Percentiles rank a stretch among this genome's conserved stretches.
These are phyloP conservation scores for Lasioglossum malachurum DNA, from an alignment of 2,888 invertebrate genomes.

Conservation along the genomic window DNA sequence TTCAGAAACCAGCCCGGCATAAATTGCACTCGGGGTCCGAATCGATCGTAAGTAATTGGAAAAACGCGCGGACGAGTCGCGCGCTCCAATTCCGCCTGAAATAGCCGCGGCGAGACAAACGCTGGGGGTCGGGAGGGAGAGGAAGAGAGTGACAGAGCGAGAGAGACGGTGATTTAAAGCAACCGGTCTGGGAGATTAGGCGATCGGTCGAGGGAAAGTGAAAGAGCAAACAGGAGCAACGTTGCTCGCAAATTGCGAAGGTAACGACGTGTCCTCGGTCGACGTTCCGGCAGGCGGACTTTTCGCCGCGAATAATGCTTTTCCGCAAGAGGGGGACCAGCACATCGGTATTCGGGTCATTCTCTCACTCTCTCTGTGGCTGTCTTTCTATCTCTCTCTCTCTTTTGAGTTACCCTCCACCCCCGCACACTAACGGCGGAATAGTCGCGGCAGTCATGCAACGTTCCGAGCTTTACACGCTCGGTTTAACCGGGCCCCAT, in stretches of 20 bases:
- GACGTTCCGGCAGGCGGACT: slow-evolving; percentile 57
- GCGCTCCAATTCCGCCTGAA: slow-evolving; percentile 45
- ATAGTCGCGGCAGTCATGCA: slow-evolving; percentile 43
- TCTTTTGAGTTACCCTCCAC: not conserved
- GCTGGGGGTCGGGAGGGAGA: not conserved
- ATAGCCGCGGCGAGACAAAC: slow-evolving; percentile 32
- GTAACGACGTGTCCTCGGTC: slow-evolving; percentile 64
- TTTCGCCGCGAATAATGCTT: slow-evolving; percentile 62
- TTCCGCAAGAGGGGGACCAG: not conserved
- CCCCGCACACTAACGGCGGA: not conserved
- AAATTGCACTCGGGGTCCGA: slow-evolving; percentile 8
- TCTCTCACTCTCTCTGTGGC: not conserved
- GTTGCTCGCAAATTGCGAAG: slow-evolving; percentile 52
- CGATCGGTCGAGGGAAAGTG: slow-evolving; percentile 22
- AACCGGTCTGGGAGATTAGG: slow-evolving; percentile 36
- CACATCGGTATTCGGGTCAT: not conserved
- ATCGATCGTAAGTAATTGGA: slow-evolving; percentile 22
- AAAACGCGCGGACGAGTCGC: slow-evolving; percentile 32
- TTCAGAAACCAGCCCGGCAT: slow-evolving; percentile 11
- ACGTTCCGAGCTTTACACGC: slow-evolving; percentile 49
- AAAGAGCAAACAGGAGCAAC: slow-evolving; percentile 53
- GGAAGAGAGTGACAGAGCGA: not conserved
- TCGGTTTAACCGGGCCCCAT: slow-evolving; percentile 40
- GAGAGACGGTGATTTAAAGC: slow-evolving; percentile 48
- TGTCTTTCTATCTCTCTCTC: not conserved